Evolutionary conservation across 2,888 invertebrate species (phyloP), one percentile per base, ranked within the genome.

Genomic region (Quadroppia sp.): DNA sequence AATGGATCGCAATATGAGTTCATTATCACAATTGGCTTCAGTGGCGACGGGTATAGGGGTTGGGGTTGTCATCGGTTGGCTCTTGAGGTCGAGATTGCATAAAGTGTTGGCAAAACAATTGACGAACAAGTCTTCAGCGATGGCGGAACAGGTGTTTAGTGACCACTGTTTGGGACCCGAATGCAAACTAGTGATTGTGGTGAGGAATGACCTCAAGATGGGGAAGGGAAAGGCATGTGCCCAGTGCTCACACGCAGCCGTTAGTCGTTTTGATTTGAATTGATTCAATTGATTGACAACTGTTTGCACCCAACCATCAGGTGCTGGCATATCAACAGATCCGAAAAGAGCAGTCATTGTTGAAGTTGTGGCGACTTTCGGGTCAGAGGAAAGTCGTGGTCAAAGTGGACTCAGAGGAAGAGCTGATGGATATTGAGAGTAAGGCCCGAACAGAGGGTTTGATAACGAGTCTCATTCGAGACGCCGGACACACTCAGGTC

Each of bases 401-500:
- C 0, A 90, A 90, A 83, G 85, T 86, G 23, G 92, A 94, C 45
- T 88, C 87, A 32, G 89, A 93, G 82, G 85, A 87, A 71, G 88
- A 89, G 79, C 83, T 96, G 78, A 77, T 88, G 77, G 84, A 87
- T 76, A 84, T 96, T 72, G 86, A 87, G 53, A 86, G 86, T 72
- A 85, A 87, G 76, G 94, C 95, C 0, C 88, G 86, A 78, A 84
- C 86, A 40, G 81, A 86, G 75, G 89, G 90, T 40, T 83, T 96
- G 0, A 84, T 89, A 48, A 87, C 89, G 15, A 89, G 89, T 76
- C 81, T 92, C 36, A 89, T 97, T 76, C 85, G 88, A 77, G 96
- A 97, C 84, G 96, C 96, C 4, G 97, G 97, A 1, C 88, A 92
- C 78, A 97, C 96, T 7, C 95, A 97, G 84, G 90, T 97, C 77